phyloP scores from a whole-genome alignment of 2,113 vertebrate species.

The Piaya cayana region DNA sequence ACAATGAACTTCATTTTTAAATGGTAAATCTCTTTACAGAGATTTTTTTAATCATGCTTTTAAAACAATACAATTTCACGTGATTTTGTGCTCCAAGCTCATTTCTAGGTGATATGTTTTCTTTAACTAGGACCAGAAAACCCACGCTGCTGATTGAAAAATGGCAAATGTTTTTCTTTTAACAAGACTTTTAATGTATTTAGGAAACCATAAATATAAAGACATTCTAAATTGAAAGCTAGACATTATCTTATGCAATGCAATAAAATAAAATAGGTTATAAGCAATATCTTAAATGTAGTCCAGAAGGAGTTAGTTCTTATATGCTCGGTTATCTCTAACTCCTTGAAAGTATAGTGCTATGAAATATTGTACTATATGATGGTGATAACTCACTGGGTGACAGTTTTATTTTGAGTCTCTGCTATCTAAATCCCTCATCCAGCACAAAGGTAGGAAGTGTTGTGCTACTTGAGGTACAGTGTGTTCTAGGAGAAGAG shows the following conservation, averaged over 20 bases:
- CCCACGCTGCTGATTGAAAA: neutral
- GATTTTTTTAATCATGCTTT: neutral
- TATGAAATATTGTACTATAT: neutral
- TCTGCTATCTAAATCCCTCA: neutral
- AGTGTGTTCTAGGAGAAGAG: neutral
- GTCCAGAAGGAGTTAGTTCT: neutral
- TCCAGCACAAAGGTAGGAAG: constrained; percentile 8
- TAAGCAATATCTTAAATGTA: neutral
- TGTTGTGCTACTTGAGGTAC: neutral
- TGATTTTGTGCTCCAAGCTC: neutral
- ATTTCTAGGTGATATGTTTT: neutral
- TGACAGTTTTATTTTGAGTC: neutral
- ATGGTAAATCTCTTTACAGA: neutral
- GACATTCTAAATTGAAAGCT: neutral
- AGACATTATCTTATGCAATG: neutral
- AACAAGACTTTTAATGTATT: neutral
- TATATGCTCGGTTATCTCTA: neutral
- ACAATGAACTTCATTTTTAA: neutral
- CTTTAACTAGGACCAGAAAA: neutral
- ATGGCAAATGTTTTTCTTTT: neutral
- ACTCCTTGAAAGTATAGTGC: neutral
- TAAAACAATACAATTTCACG: neutral
- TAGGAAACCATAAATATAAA: neutral
- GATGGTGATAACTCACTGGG: neutral
- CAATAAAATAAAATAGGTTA: neutral